These are phyloP conservation scores for Leptura quadrifasciata DNA, from an alignment of 2,888 invertebrate genomes.

Conservation along the genomic window DNA sequence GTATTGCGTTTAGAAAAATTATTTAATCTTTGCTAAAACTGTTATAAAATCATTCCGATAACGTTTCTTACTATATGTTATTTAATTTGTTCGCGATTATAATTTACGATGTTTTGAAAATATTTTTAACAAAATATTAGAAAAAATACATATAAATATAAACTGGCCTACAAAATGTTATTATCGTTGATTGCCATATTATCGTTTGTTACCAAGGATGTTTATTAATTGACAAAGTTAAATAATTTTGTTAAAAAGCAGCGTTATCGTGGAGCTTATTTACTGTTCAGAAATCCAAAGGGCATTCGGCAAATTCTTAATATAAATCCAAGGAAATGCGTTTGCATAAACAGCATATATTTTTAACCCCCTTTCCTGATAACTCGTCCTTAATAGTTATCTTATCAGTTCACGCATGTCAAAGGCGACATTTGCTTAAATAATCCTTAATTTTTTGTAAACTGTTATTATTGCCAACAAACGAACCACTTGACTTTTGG, in stretches of 20 bases:
- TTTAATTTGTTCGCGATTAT: no score
- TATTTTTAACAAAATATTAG: background rate
- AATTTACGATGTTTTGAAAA: background rate
- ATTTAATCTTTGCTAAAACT: no score
- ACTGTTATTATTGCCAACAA: constrained; percentile 23
- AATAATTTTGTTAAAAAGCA: background rate
- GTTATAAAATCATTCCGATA: no score
- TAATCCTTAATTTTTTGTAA: constrained; percentile 27
- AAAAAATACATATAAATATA: background rate
- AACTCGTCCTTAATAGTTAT: constrained; percentile 34
- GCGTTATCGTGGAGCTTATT: background rate
- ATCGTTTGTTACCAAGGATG: background rate
- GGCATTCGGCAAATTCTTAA: background rate
- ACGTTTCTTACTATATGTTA: no score
- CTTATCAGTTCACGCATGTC: constrained; percentile 16
- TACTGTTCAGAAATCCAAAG: background rate
- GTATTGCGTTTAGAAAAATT: no score
- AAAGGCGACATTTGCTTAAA: constrained; percentile 28
- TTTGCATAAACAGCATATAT: background rate
- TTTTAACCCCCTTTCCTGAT: constrained; percentile 27
- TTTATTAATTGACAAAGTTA: background rate
- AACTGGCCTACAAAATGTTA: constrained; percentile 1
- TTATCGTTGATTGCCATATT: background rate
- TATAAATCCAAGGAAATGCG: constrained; percentile 23
- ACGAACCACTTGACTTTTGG: constrained; percentile 35